Percentiles rank a stretch among this genome's conserved stretches.
phyloP scores from a whole-genome alignment of 2,797 vertebrate genomes.

The Lepus oiostolus region DNA sequence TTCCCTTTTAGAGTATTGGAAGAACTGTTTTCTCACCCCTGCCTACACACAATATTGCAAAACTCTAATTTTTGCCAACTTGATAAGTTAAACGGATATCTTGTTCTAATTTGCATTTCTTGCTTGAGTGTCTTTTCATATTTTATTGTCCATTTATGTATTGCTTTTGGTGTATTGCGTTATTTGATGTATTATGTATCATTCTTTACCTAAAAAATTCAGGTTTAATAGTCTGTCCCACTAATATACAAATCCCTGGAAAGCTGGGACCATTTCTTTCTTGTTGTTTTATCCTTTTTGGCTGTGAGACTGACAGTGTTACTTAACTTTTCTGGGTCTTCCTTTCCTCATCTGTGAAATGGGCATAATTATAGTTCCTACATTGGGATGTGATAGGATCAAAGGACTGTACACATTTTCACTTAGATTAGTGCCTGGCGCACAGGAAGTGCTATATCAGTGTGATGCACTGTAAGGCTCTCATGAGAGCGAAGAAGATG shows the following conservation, averaged over 20 bases:
- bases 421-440: neutral
- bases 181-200: neutral
- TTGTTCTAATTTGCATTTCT: neutral
- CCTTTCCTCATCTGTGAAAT: neutral
- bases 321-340: neutral
- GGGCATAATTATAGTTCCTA: neutral
- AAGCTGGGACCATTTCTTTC: conserved; percentile 4
- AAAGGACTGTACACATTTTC: neutral
- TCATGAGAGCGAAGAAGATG: neutral
- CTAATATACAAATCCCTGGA: neutral
- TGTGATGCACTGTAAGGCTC: neutral
- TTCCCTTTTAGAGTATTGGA: neutral
- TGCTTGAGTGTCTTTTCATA: neutral
- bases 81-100: neutral
- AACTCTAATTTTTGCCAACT: neutral
- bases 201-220: neutral
- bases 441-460: neutral
- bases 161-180: neutral
- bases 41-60: neutral
- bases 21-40: neutral
- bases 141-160: neutral
- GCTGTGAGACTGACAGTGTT: neutral
- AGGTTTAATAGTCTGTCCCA: neutral
- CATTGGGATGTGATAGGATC: neutral
- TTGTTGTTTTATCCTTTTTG: conserved; percentile 17